Conservation (phyloP, 1,140 invertebrate species). For the Lordiphosa mommai region DNA sequence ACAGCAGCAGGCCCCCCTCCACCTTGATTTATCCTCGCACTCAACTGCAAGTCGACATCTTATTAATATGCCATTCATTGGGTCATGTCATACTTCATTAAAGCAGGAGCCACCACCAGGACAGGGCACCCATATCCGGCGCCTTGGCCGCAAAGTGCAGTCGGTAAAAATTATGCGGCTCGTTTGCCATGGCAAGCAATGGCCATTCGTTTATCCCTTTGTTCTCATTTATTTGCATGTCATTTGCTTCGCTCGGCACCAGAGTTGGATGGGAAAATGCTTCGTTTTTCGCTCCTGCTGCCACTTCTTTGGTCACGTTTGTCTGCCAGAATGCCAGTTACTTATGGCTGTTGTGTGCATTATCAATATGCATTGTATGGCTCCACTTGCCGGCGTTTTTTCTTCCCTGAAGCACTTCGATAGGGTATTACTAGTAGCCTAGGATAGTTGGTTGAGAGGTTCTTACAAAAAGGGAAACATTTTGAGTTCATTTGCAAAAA, state of each 20-base stretch:
- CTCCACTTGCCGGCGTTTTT: slow-evolving; percentile 40
- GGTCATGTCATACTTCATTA: slow-evolving; percentile 73
- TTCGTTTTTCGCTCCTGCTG: slow-evolving; percentile 10
- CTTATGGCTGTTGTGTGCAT: slow-evolving; percentile 73
- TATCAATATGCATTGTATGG: slow-evolving; percentile 71
- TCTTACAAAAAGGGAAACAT: no score
- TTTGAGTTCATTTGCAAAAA: no score
- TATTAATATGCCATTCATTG: slow-evolving; percentile 76
- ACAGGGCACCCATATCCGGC: slow-evolving; percentile 38
- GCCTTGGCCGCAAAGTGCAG: slow-evolving; percentile 68
- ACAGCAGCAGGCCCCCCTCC: slow-evolving; percentile 37
- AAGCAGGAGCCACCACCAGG: slow-evolving; percentile 44
- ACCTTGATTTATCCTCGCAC: slow-evolving; percentile 66
- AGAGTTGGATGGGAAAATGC: not conserved
- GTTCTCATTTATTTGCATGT: slow-evolving; percentile 77
- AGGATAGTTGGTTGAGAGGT: no score
- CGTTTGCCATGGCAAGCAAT: slow-evolving; percentile 58
- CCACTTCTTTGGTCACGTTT: slow-evolving; percentile 57
- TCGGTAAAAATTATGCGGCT: slow-evolving; percentile 74
- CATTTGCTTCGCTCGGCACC: slow-evolving; percentile 51
- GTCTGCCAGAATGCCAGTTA: slow-evolving; percentile 69
- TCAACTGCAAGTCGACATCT: slow-evolving; percentile 61
- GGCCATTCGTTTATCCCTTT: slow-evolving; percentile 72
- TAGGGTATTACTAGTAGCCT: slow-evolving; percentile 28
- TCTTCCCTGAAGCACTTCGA: slow-evolving; percentile 3